Conservation (phyloP, 2,797 vertebrate genomes). For the Huso huso region DNA sequence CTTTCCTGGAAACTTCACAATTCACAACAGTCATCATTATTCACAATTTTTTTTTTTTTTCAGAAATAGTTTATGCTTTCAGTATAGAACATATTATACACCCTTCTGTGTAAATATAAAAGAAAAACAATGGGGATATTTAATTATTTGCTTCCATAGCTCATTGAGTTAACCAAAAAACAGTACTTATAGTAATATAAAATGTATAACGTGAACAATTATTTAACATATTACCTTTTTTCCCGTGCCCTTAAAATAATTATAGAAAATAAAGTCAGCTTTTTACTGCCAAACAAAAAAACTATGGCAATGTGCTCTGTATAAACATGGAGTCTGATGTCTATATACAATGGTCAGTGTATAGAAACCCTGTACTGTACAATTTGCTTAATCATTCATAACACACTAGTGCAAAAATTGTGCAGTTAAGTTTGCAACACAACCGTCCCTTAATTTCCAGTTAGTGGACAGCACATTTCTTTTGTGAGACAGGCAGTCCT, state of each 20-base stretch:
- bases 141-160: no score
- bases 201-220: neutral
- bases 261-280: conserved; percentile 31
- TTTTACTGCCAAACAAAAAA: conserved; percentile 28
- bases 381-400: conserved; percentile 65
- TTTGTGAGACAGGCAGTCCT: conserved; percentile 29
- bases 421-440: conserved; percentile 76
- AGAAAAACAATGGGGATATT: no score
- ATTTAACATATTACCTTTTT: neutral
- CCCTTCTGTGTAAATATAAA: no score
- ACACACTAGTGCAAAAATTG: conserved; percentile 98
- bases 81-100: no score
- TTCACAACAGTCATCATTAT: no score
- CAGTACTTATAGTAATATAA: no score
- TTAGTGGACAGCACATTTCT: conserved; percentile 27
- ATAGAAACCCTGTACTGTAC: conserved; percentile 81
- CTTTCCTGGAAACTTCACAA: no score
- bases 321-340: conserved; percentile 59
- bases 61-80: no score
- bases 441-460: conserved; percentile 38
- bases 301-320: conserved; percentile 55
- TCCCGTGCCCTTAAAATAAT: conserved; percentile 28
- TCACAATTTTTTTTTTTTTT: no score
- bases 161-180: no score
- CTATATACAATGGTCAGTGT: conserved; percentile 79